phyloP scores from a whole-genome alignment of 2,797 vertebrate genomes.

The Cichlasoma orientale region DNA sequence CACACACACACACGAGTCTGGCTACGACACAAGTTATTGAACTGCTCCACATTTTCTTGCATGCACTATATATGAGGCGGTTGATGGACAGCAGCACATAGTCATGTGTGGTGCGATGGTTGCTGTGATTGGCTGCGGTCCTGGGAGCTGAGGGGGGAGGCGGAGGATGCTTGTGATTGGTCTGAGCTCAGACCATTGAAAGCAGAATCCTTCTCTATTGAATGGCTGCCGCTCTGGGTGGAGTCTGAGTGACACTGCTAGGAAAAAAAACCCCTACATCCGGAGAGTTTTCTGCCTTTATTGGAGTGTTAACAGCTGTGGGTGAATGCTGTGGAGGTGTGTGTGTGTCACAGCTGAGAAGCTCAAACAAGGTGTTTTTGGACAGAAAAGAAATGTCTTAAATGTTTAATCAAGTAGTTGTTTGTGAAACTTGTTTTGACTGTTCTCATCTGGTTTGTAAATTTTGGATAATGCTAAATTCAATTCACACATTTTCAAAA shows the following conservation, averaged over 20 bases:
- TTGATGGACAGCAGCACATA: conserved; percentile 91
- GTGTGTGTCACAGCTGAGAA: not conserved
- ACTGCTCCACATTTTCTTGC: conserved; percentile 87
- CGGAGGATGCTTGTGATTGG: conserved; percentile 82
- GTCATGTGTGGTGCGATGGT: conserved; percentile 84
- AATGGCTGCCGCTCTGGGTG: conserved; percentile 81
- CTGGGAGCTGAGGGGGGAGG: conserved; percentile 64
- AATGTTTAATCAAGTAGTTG: not conserved
- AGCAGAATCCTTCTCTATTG: conserved; percentile 82
- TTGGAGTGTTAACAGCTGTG: conserved; percentile 29
- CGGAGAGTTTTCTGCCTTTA: conserved; percentile 43
- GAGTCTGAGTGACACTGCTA: conserved; percentile 75
- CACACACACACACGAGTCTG: conserved; percentile 25
- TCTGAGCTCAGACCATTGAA: conserved; percentile 81
- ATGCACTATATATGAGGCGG: conserved; percentile 94
- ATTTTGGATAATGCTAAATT: not conserved
- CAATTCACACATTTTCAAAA: not conserved
- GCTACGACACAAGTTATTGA: conserved; percentile 83
- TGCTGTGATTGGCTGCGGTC: conserved; percentile 81
- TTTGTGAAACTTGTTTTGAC: not conserved
- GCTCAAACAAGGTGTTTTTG: not conserved
- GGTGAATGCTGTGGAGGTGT: not conserved
- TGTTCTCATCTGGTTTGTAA: not conserved
- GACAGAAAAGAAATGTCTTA: not conserved
- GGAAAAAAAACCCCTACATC: conserved; percentile 59